A percentile compares a stretch with the other conserved stretches of the same genome.
Conservation (phyloP, 2,797 vertebrate genomes). For the Siniperca undulata region DNA sequence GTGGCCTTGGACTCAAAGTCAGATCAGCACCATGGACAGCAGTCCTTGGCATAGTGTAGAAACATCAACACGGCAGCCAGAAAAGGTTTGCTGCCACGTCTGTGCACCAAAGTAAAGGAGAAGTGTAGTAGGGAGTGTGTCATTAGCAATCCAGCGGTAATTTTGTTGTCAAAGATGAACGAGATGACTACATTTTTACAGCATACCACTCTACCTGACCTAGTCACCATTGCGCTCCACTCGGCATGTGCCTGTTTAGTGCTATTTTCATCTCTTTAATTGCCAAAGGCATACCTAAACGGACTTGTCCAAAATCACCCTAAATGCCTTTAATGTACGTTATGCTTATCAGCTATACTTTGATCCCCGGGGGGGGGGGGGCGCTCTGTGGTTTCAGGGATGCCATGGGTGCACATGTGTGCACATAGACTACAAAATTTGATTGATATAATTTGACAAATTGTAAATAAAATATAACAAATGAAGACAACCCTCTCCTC, state of each 20-base stretch:
- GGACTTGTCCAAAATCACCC: not conserved
- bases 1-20: slow-evolving; percentile 18
- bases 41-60: not conserved
- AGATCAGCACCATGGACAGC: slow-evolving; percentile 48
- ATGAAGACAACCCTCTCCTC: no score
- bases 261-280: not conserved
- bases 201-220: no score
- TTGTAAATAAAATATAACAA: no score
- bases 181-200: not conserved
- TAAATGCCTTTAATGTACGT: not conserved
- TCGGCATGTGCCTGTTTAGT: not conserved
- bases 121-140: not conserved
- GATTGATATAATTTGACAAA: no score
- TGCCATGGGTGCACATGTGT: no score
- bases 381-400: no score
- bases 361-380: no score
- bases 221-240: no score
- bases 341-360: not conserved
- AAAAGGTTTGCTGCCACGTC: not conserved
- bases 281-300: not conserved
- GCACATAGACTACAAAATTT: no score
- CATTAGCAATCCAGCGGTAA: not conserved
- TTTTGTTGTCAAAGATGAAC: not conserved
- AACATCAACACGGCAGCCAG: slow-evolving; percentile 1
- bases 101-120: not conserved